Base-by-base conservation (phyloP, 2,888 invertebrate species). In the Drosophila longiperda region DNA sequence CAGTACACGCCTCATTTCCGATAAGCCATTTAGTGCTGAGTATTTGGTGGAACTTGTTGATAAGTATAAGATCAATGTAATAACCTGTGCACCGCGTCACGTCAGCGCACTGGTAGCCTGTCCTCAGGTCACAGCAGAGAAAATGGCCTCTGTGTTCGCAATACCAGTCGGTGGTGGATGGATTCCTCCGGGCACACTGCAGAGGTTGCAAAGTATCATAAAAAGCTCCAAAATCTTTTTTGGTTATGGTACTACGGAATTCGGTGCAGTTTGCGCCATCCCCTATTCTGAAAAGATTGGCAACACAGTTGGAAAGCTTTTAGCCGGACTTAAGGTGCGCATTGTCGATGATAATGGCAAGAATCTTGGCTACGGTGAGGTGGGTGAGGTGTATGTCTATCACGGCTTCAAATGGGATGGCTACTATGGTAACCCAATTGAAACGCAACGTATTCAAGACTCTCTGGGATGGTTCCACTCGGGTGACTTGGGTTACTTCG, bases 401-500 rank as follows among this genome's bases (percentile, higher is more conserved):
- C 63, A 65, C 3, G 60, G 60, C 0, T 42, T 23, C 1, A 58
- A 59, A 17, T 91, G 91, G 88, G 54, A 50, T n/a, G 92, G 92
- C 9, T 92, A 92, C 36, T 90, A 86, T 61, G 75, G 80, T 7
- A 89, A 91, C 61, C 66, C 76, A 0, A 54, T 59, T 17, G 90
- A 80, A 20, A 88, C 90, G 2, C 62, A 75, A 42, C 53, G 59
- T 23, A 65, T 78, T 9, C 69, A 80, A 6, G 90, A 91, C 45
- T 53, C 57, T 0, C 66, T 88, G 4, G 86, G 89, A 17, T 92
- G 90, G 91, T 76, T 90, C 20, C 87, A 84, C 23, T 76, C 89
- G 0, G 92, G 92, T 5, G 92, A 92, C 62, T 33, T 91, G 60
- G 92, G 92, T 2, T 87, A 88, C 60, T 85, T 92, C 57, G 91